Evolutionary conservation across 2,113 vertebrate genomes (phyloP), one percentile per base, ranked within the genome.

Genomic region (Cardinalis cardinalis): DNA sequence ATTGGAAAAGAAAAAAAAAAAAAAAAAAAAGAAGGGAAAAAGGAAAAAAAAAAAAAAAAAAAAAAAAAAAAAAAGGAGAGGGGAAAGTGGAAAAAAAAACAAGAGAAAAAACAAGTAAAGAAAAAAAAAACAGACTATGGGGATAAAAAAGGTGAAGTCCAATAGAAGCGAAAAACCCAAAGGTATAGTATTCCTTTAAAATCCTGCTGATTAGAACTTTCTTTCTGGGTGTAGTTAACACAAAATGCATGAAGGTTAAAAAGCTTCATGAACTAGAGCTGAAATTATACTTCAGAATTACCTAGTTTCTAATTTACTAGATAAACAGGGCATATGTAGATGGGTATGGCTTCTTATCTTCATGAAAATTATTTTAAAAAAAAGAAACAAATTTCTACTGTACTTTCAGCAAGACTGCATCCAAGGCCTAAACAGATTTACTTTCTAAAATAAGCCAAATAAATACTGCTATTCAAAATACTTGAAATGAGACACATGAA

Each of bases 11-110:
- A 19, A 24, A n/a, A 48, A 55, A 20, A 32, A n/a, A n/a, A n/a
- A 43, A 73, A 41, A 3, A 14, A 0, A 2, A n/a, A 24, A 34
- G 17, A 9, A 1, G 1, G 3, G 14, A 25, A 73, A 74, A 3
- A 1, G 2, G 24, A 69, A 18, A 49, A 61, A n/a, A 61, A 5
- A 18, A 44, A 28, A 18, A 12, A 11, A 46, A 46, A 46, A 46
- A 31, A n/a, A n/a, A n/a, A 3, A 63, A n/a, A 43, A 73, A 41
- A 3, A 14, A 0, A 2, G 36, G 28, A 34, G 17, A 9, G 1
- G 1, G 3, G 14, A 25, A 73, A 74, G 4, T 1, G 2, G 24
- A 69, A 18, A 49, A 61, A 61, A 61, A 5, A 18, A 44, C 7
- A 79, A 59, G 34, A 79, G 51, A 72, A 56, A 56, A n/a, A 18